phyloP scores from a whole-genome alignment of 2,113 vertebrate species.

The Thamnophis sirtalis region DNA sequence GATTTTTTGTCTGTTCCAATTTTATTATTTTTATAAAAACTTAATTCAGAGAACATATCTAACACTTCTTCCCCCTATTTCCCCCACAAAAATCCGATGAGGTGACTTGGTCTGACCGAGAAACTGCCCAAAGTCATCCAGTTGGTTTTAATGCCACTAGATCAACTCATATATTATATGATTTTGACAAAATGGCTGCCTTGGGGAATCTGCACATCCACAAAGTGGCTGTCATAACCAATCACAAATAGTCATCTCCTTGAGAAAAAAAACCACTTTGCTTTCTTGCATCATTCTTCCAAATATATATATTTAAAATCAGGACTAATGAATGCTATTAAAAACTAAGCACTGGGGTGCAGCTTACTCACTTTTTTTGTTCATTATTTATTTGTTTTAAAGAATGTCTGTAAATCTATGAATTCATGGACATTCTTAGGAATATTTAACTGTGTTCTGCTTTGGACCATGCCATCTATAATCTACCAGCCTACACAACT shows the following conservation, averaged over 20 bases:
- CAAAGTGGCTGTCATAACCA: neutral
- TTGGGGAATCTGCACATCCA: neutral
- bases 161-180: neutral
- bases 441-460: neutral
- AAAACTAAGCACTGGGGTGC: neutral
- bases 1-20: neutral
- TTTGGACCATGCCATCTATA: neutral
- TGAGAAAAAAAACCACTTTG: neutral
- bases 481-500: neutral
- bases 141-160: neutral
- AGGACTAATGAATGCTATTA: too few species aligned
- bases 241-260: neutral
- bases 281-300: neutral
- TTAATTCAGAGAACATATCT: neutral
- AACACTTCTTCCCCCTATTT: neutral
- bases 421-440: neutral
- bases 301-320: too few species aligned
- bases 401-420: neutral
- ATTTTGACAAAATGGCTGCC: neutral
- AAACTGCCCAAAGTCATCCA: neutral
- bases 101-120: neutral
- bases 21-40: neutral
- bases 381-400: neutral
- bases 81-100: neutral
- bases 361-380: neutral